Percentiles rank a stretch among this genome's conserved stretches.
Conservation (phyloP, 2,888 invertebrate genomes). For the Spodoptera littoralis region DNA sequence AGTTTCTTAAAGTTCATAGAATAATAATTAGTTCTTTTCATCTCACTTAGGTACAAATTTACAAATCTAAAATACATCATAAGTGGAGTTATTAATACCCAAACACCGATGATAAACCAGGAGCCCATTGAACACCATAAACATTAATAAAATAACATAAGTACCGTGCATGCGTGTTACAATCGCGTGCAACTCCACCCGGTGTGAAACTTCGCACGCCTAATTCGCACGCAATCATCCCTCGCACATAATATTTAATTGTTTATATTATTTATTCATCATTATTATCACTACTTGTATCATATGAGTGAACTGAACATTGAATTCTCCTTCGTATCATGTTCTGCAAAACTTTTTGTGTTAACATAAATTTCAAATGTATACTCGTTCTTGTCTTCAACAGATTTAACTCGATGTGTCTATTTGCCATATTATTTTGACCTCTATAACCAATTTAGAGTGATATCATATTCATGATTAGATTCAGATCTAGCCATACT, state of each 20-base stretch:
- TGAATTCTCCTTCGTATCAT: not conserved
- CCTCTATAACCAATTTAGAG: no score
- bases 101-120: constrained; percentile 12
- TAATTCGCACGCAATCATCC: constrained; percentile 73
- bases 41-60: no score
- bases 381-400: no score
- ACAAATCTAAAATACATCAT: no score
- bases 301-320: not conserved
- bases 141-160: constrained; percentile 25
- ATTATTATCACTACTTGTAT: constrained; percentile 34
- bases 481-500: no score
- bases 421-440: no score
- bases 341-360: not conserved
- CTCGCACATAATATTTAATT: constrained; percentile 46
- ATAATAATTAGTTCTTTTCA: no score
- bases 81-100: not conserved
- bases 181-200: constrained; percentile 75
- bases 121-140: constrained; percentile 7
- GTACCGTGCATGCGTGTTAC: constrained; percentile 56
- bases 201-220: constrained; percentile 82
- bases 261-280: constrained; percentile 36
- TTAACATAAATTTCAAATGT: no score
- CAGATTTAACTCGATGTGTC: no score
- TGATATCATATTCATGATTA: no score
- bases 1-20: no score